Base-by-base conservation (phyloP, 92 coral and sea anemone genomes). In the Actinernus sp. region DNA sequence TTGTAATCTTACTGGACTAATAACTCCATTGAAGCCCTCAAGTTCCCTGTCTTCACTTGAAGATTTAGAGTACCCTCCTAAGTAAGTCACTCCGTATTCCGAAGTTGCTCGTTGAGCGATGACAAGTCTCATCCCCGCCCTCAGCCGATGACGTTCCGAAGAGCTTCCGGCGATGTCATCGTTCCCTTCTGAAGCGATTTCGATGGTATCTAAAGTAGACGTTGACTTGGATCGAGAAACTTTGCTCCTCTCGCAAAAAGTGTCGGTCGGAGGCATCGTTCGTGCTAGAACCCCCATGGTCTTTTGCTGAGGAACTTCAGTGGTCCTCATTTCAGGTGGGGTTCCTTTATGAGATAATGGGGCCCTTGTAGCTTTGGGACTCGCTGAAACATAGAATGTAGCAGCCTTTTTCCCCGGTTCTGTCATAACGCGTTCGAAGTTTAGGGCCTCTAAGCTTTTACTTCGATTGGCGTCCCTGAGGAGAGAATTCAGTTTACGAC, bases 371-470 rank as follows among this genome's bases (percentile, higher is more conserved):
- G 52, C 17, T 21, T 63, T 17, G 0, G 78, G 78, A n/a, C 78
- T 70, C 26, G 46, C 23, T 6, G 66, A 1, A 1, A 57, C 17
- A 24, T 40, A 70, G 67, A 70, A 70, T 27, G 78, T 56, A 1
- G 78, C 39, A 10, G 70, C n/a, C n/a, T n/a, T n/a, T n/a, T n/a
- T n/a, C n/a, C n/a, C n/a, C n/a, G n/a, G n/a, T 51, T 60, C 74
- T 25, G 71, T 67, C 14, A 55, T 53, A 4, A 51, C 33, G 26
- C 64, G 51, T 20, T 83, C 65, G 26, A 61, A 20, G 10, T 73
- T 70, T 21, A 90, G 73, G 1, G 88, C 83, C 55, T 90, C 97
- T 92, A 90, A 81, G 32, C 97, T 90, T 40, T 90, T 88, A 37
- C 88, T 79, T 11, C 85, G 88, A 6, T 64, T 43, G 26, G 32